Conservation (phyloP, 2,113 vertebrate species). For the Peromyscus leucopus region DNA sequence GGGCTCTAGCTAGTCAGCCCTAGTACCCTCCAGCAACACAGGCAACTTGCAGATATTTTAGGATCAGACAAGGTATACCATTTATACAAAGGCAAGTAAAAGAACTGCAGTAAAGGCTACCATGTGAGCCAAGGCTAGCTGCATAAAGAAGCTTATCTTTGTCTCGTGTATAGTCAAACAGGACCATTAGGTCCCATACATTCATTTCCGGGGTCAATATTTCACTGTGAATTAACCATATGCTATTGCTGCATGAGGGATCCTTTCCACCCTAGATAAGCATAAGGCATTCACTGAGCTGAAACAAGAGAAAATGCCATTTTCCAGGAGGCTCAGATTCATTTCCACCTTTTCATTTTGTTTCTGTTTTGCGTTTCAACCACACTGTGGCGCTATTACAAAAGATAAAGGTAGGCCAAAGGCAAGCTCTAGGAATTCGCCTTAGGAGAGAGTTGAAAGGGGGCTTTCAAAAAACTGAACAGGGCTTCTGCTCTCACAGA, state of each 20-base stretch:
- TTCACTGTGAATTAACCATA: conserved; percentile 41
- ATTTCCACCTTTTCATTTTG: neutral
- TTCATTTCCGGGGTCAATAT: conserved; percentile 55
- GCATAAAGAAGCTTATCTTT: neutral
- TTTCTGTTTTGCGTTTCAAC: conserved; percentile 83
- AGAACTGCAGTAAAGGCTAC: neutral
- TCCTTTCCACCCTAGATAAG: neutral
- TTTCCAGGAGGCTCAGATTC: neutral
- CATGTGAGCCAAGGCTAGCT: neutral
- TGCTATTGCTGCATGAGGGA: neutral
- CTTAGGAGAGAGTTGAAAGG: neutral
- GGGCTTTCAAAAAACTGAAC: conserved; percentile 43
- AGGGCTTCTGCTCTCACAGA: conserved; percentile 12
- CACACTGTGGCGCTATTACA: conserved; percentile 90
- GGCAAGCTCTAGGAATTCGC: neutral
- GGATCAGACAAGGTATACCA: neutral
- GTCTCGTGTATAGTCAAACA: neutral
- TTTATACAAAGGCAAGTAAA: neutral
- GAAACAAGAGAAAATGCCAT: neutral
- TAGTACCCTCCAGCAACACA: conserved; percentile 30
- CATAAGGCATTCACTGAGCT: neutral
- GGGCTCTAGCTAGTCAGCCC: neutral
- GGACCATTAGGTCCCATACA: neutral
- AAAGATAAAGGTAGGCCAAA: conserved; percentile 83
- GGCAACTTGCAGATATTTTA: neutral